Percentiles rank a stretch among this genome's conserved stretches.
Evolutionary conservation across 2,113 vertebrate species (phyloP).

Genomic region (Siphamia tubifer): DNA sequence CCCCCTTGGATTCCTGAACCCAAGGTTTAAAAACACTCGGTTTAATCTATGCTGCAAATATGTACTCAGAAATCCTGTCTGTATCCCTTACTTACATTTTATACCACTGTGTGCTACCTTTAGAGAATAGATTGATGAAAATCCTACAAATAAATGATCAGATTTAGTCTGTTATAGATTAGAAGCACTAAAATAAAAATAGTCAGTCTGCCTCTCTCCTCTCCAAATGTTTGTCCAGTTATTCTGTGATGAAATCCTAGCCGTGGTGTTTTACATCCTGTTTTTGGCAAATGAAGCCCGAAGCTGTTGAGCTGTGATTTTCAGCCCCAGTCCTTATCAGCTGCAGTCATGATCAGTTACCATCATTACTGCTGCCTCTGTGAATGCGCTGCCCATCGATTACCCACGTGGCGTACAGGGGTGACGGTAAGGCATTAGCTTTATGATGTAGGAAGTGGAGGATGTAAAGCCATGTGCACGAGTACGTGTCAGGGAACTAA

Average conservation of each 20-base stretch:
- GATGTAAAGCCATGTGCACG: neutral
- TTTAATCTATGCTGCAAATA: too few species aligned
- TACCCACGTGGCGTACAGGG: neutral
- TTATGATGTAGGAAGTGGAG: neutral
- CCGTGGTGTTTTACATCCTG: neutral
- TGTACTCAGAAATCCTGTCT: too few species aligned
- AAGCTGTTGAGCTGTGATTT: conserved; percentile 2
- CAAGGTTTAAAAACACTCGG: too few species aligned
- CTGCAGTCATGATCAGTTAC: neutral
- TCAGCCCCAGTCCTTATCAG: neutral
- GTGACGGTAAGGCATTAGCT: neutral
- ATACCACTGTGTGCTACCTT: too few species aligned
- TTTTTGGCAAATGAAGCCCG: neutral
- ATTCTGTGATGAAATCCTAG: neutral
- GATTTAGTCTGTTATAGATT: too few species aligned
- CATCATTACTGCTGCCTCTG: conserved; percentile 3
- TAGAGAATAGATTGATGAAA: too few species aligned
- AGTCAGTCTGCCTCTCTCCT: neutral
- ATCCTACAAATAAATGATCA: too few species aligned
- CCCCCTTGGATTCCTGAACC: too few species aligned
- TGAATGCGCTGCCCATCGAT: neutral
- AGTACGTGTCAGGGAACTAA: neutral
- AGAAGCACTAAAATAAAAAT: too few species aligned
- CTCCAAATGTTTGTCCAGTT: neutral
- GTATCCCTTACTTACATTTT: too few species aligned